Percentiles rank a stretch among this genome's conserved stretches.
Evolutionary conservation across 2,113 vertebrate genomes (phyloP).

Genomic region (Tupaia chinensis): DNA sequence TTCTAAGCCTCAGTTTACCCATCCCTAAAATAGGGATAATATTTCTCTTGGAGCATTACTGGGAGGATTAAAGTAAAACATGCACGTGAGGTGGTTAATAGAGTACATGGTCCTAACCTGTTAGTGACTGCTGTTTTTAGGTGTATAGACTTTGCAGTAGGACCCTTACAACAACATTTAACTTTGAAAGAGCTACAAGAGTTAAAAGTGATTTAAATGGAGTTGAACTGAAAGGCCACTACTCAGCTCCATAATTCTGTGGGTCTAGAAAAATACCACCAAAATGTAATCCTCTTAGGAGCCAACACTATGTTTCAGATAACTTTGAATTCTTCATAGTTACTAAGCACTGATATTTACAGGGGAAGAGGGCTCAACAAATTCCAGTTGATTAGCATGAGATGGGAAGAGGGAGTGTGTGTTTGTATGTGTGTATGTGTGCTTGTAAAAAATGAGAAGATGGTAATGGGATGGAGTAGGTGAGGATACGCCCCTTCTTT

Average conservation of each 20-base stretch:
- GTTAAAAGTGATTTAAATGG: neutral
- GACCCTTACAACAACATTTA: neutral
- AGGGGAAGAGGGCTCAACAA: neutral
- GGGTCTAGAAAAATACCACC: neutral
- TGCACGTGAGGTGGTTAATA: neutral
- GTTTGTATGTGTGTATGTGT: neutral
- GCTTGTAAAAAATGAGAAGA: neutral
- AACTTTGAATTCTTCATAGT: neutral
- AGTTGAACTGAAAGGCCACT: neutral
- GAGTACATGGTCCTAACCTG: neutral
- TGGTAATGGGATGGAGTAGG: neutral
- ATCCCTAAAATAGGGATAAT: neutral
- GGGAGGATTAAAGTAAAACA: neutral
- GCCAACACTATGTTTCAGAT: neutral
- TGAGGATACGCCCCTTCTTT: neutral
- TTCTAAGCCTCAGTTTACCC: neutral
- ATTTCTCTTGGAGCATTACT: neutral
- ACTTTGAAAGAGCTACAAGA: slow-evolving; percentile 35
- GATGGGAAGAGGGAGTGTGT: neutral
- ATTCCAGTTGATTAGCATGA: neutral
- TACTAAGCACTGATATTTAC: neutral
- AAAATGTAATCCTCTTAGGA: neutral
- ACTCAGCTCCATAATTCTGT: neutral
- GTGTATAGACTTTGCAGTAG: neutral
- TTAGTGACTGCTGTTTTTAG: slow-evolving; percentile 6